Base-by-base conservation (phyloP, 2,113 vertebrate species). In the Ictalurus punctatus region DNA sequence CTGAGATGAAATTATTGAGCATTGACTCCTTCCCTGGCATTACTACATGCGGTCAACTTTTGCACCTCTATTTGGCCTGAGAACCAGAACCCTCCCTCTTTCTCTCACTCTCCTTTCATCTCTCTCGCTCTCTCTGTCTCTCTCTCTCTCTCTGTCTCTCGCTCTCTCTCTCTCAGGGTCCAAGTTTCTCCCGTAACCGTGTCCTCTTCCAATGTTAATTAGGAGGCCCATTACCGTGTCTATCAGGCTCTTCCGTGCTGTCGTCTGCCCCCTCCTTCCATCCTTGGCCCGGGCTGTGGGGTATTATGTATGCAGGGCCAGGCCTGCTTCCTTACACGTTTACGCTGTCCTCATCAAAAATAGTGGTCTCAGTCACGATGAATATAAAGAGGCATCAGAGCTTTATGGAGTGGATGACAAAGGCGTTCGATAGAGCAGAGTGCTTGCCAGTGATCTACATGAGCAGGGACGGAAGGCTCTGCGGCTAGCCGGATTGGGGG, bases 131-230 rank as follows among this genome's bases (percentile, higher is more conserved):
- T 48, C 44, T 7, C n/a, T n/a, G n/a, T n/a, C 34, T 82, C 87
- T 63, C 25, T 74, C 83, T 30, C 86, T 81, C n/a, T 48, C 6
- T 48, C 44, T 7, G 40, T 81, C 83, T 79, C 71, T 87, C 27
- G 19, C n/a, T 63, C 25, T 76, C 52, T 81, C 83, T 79, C 73
- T 87, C 27, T 25, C n/a, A 44, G 37, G 56, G 82, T 89, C 88
- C 69, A 89, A 76, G 88, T 88, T 85, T 85, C 87, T 90, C 76
- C 85, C 85, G 59, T 88, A 78, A 85, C 84, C 85, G 85, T 92
- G 92, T 93, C 92, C 91, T 92, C 90, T 91, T 90, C 89, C 92
- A 92, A 93, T 93, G 92, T 93, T 93, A 93, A 93, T 92, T 91
- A 92, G 91, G 90, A 90, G 91, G 87, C 90, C 90, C 91, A 92